Conservation (phyloP, 2,888 invertebrate species). For the Herminia tarsipennalis region DNA sequence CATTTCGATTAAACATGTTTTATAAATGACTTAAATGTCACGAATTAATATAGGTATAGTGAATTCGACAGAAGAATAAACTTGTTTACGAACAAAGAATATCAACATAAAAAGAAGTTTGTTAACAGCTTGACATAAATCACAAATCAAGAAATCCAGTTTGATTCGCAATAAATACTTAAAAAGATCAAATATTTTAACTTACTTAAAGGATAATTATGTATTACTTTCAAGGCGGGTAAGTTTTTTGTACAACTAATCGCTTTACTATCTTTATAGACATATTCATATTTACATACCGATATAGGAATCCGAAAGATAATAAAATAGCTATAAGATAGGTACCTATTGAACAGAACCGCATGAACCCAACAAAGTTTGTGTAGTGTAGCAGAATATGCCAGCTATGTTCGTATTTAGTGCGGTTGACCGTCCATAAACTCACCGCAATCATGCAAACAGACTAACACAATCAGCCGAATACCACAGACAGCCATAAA, state of each 20-base stretch:
- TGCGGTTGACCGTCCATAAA: slow-evolving; percentile 49
- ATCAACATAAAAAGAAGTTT: no score
- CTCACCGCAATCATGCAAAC: slow-evolving; percentile 61
- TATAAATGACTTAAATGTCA: no score
- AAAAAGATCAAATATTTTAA: slow-evolving; percentile 2
- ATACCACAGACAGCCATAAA: slow-evolving; percentile 68
- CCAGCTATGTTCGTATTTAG: slow-evolving; percentile 45
- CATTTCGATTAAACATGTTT: no score
- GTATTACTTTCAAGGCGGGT: slow-evolving; percentile 7
- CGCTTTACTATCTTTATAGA: slow-evolving; percentile 4
- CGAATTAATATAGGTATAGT: no score
- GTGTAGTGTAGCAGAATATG: slow-evolving; percentile 35
- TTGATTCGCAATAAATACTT: neutral
- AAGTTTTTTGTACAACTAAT: slow-evolving; percentile 8
- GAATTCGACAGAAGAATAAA: no score
- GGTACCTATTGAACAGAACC: neutral
- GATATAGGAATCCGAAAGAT: no score
- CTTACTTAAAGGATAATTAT: slow-evolving; percentile 4
- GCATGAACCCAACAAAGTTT: neutral
- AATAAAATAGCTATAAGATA: no score
- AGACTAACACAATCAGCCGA: slow-evolving; percentile 69
- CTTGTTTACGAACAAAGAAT: no score
- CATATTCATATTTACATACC: no score
- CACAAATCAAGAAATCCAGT: no score
- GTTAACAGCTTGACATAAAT: no score